A percentile compares a stretch with the other conserved stretches of the same genome.
phyloP scores from a whole-genome alignment of 2,797 vertebrate genomes.

The Rhynchotus rufescens region DNA sequence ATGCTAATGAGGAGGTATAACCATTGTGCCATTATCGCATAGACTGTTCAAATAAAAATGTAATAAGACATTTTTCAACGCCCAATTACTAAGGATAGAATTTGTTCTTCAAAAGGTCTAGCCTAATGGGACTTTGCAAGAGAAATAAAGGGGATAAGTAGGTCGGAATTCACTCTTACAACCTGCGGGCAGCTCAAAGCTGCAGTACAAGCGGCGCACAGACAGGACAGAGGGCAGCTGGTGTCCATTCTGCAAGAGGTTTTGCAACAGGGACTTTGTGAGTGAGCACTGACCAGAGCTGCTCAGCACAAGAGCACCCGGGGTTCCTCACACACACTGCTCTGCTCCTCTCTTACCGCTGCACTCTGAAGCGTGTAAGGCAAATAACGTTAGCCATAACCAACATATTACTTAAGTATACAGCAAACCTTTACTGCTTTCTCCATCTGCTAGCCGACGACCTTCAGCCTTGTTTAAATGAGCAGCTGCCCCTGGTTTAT shows the following conservation, averaged over 20 bases:
- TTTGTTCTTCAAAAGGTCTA: background rate
- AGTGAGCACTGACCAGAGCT: background rate
- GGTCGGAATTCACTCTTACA: background rate
- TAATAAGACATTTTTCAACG: slow-evolving; percentile 9
- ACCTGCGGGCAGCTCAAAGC: background rate
- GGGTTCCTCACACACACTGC: background rate
- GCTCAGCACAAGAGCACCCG: background rate
- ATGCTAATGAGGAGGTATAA: background rate
- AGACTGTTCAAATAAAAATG: slow-evolving; percentile 2
- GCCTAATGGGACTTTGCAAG: background rate
- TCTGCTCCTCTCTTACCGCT: background rate
- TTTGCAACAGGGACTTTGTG: background rate
- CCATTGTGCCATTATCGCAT: background rate
- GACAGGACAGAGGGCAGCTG: background rate
- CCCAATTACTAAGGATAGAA: background rate
- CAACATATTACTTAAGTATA: background rate
- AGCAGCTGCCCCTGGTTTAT: background rate
- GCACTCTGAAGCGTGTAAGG: background rate
- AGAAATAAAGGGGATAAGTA: background rate
- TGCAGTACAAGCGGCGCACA: background rate
- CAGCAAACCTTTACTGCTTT: background rate
- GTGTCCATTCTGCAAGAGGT: background rate
- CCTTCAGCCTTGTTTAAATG: background rate
- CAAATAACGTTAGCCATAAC: background rate
- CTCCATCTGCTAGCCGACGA: background rate